A percentile compares a stretch with the other conserved stretches of the same genome.
phyloP scores from a whole-genome alignment of 2,888 invertebrate genomes.

The Crioceris asparagi region DNA sequence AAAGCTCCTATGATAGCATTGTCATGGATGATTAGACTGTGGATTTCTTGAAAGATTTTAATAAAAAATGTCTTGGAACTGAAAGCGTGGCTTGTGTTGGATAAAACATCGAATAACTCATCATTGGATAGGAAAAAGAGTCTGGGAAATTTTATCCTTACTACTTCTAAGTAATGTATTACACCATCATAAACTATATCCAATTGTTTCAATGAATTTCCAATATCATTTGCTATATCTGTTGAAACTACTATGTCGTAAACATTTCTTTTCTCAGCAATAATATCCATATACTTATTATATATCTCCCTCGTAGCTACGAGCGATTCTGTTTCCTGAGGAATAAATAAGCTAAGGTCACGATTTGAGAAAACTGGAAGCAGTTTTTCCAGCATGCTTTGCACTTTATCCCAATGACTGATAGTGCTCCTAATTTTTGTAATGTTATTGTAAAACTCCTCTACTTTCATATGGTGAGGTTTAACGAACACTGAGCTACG shows the following conservation, averaged over 20 bases:
- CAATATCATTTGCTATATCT: conserved; percentile 55
- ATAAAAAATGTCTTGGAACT: conserved; percentile 70
- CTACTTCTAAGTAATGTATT: conserved; percentile 67
- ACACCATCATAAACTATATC: conserved; percentile 72
- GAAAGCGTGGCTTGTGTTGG: conserved; percentile 62
- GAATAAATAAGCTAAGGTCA: conserved; percentile 50
- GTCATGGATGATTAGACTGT: conserved; percentile 54
- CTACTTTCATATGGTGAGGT: conserved; percentile 58
- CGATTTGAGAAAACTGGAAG: conserved; percentile 72
- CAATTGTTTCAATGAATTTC: conserved; percentile 51
- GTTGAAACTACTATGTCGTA: conserved; percentile 48
- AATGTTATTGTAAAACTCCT: conserved; percentile 60
- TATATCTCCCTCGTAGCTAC: conserved; percentile 20
- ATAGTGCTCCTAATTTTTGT: conserved; percentile 53
- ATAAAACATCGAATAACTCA: conserved; percentile 75
- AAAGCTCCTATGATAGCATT: conserved; percentile 61
- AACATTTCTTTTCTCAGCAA: conserved; percentile 48
- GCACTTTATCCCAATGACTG: conserved; percentile 69
- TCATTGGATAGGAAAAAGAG: conserved; percentile 83
- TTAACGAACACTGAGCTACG: conserved; percentile 73
- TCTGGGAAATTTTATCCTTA: conserved; percentile 66
- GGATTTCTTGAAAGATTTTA: conserved; percentile 75
- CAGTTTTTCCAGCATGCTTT: conserved; percentile 70
- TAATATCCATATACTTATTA: conserved; percentile 18
- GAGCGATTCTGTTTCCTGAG: conserved; percentile 33